Percentiles rank a stretch among this genome's conserved stretches.
Conservation (phyloP, 2,113 vertebrate species). For the Rhea americana region DNA sequence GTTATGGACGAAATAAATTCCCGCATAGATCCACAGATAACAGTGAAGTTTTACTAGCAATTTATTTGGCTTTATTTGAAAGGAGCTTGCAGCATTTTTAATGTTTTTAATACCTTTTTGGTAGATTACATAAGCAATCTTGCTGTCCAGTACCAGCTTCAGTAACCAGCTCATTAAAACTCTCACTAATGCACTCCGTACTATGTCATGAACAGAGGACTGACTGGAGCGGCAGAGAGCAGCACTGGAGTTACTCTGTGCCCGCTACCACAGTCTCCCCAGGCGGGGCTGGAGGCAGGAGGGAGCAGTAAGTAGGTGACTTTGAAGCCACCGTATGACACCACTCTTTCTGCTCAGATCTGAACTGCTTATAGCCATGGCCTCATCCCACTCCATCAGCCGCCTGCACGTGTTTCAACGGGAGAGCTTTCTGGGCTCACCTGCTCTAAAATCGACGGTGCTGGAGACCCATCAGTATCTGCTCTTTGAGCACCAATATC, state of each 20-base stretch:
- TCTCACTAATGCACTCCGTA: neutral
- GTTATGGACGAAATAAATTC: neutral
- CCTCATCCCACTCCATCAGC: neutral
- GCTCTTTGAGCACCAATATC: neutral
- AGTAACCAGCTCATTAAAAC: neutral
- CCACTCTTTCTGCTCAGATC: neutral
- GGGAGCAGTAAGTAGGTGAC: neutral
- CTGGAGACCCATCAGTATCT: neutral
- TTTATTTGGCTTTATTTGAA: neutral
- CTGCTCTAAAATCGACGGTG: neutral
- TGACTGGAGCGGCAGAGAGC: fast-evolving
- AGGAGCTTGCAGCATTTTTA: neutral
- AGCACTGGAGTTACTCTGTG: neutral
- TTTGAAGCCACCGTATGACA: neutral
- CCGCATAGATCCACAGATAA: neutral
- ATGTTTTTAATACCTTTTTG: neutral
- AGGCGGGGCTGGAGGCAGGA: neutral
- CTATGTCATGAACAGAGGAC: neutral
- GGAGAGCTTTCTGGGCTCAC: neutral
- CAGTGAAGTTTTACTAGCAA: neutral
- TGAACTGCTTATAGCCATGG: neutral
- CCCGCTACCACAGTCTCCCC: fast-evolving
- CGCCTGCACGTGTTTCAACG: neutral
- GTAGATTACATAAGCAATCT: neutral
- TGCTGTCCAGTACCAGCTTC: neutral